Percentiles rank a stretch among this genome's conserved stretches.
These are phyloP conservation scores for Zenarchopterus dispar DNA, from an alignment of 2,797 vertebrate species.

Conservation along the genomic window DNA sequence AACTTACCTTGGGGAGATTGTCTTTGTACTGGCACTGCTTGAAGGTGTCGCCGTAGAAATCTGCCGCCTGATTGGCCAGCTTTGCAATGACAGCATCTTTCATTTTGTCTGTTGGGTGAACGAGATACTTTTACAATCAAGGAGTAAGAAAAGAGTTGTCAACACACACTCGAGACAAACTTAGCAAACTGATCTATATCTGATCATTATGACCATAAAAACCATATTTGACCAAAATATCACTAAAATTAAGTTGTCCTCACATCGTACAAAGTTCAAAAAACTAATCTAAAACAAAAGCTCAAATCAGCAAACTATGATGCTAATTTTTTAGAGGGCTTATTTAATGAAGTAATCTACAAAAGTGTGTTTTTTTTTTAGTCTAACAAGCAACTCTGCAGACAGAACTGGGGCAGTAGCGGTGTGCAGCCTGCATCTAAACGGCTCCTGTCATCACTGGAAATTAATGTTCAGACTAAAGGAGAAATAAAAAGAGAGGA, in stretches of 20 bases:
- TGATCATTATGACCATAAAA: background rate
- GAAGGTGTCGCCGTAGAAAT: slow-evolving; percentile 96
- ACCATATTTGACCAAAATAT: background rate
- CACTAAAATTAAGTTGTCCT: background rate
- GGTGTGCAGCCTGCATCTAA: slow-evolving; percentile 30
- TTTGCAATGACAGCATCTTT: slow-evolving; percentile 98
- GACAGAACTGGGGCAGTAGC: slow-evolving; percentile 59
- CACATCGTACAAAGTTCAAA: slow-evolving; percentile 1
- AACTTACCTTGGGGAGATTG: slow-evolving; percentile 95
- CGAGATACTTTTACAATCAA: slow-evolving; percentile 2
- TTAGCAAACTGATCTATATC: background rate
- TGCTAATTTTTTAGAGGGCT: background rate
- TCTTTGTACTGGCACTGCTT: slow-evolving; percentile 99
- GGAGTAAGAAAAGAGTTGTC: background rate
- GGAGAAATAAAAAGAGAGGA: too few species aligned
- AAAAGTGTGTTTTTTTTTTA: too few species aligned
- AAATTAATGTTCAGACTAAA: slow-evolving; percentile 37
- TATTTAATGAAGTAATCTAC: slow-evolving; percentile 30
- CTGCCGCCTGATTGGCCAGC: slow-evolving; percentile 96
- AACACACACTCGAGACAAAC: background rate
- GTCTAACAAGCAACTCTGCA: slow-evolving; percentile 32
- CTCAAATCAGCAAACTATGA: slow-evolving; percentile 21
- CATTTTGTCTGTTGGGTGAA: slow-evolving; percentile 89
- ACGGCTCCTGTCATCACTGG: slow-evolving; percentile 13
- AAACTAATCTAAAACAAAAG: slow-evolving; percentile 26